A percentile compares a stretch with the other conserved stretches of the same genome.
Conservation (phyloP, 1,140 invertebrate species). For the Philopotamus ludificatus region DNA sequence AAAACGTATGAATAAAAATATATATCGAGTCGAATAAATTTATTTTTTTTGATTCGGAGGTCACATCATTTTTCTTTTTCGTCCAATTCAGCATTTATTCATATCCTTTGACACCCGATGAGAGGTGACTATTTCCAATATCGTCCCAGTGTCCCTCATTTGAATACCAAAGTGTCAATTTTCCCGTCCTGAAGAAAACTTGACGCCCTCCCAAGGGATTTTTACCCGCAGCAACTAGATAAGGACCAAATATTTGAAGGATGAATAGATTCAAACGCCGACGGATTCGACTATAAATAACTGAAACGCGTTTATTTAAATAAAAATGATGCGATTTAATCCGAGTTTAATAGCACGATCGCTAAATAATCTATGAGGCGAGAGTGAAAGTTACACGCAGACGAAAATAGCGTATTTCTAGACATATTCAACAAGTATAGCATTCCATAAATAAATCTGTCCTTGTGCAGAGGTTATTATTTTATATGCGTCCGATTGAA, state of each 20-base stretch:
- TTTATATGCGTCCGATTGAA: too few species aligned
- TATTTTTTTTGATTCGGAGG: too few species aligned
- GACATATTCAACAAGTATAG: too few species aligned
- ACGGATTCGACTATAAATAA: not conserved
- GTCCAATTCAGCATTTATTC: conserved; percentile 16
- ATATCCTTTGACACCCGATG: conserved; percentile 4
- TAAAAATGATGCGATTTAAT: too few species aligned
- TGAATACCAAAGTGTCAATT: conserved; percentile 32
- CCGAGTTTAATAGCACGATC: too few species aligned
- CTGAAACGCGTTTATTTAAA: not conserved
- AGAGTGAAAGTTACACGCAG: too few species aligned
- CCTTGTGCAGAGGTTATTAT: too few species aligned
- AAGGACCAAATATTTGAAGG: conserved; percentile 17
- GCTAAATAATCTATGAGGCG: too few species aligned
- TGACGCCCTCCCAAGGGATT: not conserved
- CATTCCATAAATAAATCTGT: too few species aligned
- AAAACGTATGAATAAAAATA: too few species aligned
- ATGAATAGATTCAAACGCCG: conserved; percentile 4
- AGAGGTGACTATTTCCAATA: conserved; percentile 19
- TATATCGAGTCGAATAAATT: too few species aligned
- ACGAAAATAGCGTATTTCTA: too few species aligned
- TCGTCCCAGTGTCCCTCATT: conserved; percentile 13
- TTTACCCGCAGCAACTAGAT: not conserved
- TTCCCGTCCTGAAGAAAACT: conserved; percentile 9
- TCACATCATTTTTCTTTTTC: not conserved